A percentile compares a stretch with the other conserved stretches of the same genome.
phyloP scores from a whole-genome alignment of 2,888 invertebrate genomes.

The Ceramica pisi region DNA sequence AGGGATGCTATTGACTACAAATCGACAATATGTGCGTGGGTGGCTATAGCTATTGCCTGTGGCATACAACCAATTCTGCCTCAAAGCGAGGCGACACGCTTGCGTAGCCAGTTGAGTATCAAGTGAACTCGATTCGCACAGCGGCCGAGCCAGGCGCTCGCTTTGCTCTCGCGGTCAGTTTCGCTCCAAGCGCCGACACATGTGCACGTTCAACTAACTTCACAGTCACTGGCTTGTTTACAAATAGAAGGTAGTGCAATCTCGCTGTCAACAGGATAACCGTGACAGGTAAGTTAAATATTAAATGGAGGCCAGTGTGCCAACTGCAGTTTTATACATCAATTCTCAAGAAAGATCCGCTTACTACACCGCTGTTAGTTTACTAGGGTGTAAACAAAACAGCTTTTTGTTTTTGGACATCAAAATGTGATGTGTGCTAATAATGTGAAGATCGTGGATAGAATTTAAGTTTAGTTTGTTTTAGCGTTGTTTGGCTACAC shows the following conservation, averaged over 20 bases:
- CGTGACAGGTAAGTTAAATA: slow-evolving; percentile 84
- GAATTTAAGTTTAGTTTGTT: slow-evolving; percentile 6
- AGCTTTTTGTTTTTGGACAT: slow-evolving; percentile 81
- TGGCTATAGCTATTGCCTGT: slow-evolving; percentile 66
- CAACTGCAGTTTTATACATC: slow-evolving; percentile 62
- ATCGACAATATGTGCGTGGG: slow-evolving; percentile 67
- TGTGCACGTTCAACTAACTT: slow-evolving; percentile 73
- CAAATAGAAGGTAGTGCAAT: slow-evolving; percentile 82
- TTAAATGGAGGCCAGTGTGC: slow-evolving; percentile 81
- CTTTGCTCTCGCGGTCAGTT: slow-evolving; percentile 76
- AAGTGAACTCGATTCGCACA: slow-evolving; percentile 84
- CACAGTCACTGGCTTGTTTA: slow-evolving; percentile 79
- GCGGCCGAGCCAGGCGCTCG: slow-evolving; percentile 64
- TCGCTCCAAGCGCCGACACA: slow-evolving; percentile 75
- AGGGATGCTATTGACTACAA: slow-evolving; percentile 60
- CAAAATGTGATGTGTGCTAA: slow-evolving; percentile 64
- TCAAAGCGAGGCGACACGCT: slow-evolving; percentile 56
- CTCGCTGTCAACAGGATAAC: slow-evolving; percentile 80
- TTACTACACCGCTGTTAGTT: slow-evolving; percentile 42
- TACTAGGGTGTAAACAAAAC: slow-evolving; percentile 78
- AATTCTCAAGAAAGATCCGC: slow-evolving; percentile 40
- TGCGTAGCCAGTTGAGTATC: slow-evolving; percentile 68
- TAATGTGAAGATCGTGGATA: slow-evolving; percentile 61
- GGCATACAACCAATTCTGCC: slow-evolving; percentile 64
- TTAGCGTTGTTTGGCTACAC: background rate